These are phyloP conservation scores for Nyctereutes procyonoides DNA, from an alignment of 2,113 vertebrate genomes.

Conservation along the genomic window DNA sequence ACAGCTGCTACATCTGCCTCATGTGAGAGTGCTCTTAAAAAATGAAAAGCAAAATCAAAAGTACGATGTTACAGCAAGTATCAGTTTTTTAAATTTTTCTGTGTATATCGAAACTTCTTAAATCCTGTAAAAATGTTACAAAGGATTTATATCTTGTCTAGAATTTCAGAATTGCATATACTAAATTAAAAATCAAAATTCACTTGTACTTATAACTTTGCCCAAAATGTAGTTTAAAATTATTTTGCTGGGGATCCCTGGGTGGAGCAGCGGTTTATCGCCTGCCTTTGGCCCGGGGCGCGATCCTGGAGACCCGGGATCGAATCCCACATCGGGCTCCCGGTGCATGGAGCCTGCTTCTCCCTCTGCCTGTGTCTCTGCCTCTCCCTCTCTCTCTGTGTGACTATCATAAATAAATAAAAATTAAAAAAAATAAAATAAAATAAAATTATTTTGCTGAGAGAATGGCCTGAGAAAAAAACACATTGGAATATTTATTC, in stretches of 20 bases:
- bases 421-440: too few species aligned
- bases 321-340: too few species aligned
- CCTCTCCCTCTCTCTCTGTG: too few species aligned
- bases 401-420: too few species aligned
- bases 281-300: too few species aligned
- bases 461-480: not conserved
- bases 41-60: not conserved
- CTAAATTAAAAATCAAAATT: not conserved
- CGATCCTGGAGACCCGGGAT: too few species aligned
- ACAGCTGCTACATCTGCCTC: constrained; percentile 5
- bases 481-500: constrained; percentile 30
- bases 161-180: constrained; percentile 5
- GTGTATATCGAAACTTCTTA: constrained; percentile 25
- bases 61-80: not conserved
- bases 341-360: too few species aligned
- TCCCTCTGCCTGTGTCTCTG: too few species aligned
- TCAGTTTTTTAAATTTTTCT: constrained; percentile 19
- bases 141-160: not conserved
- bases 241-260: constrained; percentile 22
- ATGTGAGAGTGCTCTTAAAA: not conserved
- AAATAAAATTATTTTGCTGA: constrained; percentile 45
- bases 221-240: constrained; percentile 32
- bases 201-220: not conserved
- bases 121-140: not conserved
- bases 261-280: too few species aligned